phyloP scores from a whole-genome alignment of 2,797 vertebrate species.

The Yasuhikotakia modesta region DNA sequence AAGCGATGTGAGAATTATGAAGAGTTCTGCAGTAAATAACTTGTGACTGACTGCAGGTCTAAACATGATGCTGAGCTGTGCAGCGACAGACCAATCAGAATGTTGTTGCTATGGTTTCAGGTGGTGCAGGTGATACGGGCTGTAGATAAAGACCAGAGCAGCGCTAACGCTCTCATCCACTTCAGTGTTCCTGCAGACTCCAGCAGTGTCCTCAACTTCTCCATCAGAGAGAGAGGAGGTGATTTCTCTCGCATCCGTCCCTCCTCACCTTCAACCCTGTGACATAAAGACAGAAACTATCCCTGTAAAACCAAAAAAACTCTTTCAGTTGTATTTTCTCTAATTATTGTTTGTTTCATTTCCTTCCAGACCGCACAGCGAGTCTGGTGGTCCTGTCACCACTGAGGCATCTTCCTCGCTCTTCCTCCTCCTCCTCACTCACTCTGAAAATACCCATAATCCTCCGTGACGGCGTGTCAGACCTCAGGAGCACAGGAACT shows the following conservation, averaged over 20 bases:
- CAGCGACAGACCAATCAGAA: background rate
- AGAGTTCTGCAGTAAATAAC: too few relatives aligned
- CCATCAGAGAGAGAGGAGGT: constrained; percentile 82
- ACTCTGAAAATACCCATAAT: constrained; percentile 84
- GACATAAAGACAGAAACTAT: too few relatives aligned
- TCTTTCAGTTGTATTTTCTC: background rate
- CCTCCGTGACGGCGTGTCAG: constrained; percentile 81
- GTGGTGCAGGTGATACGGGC: constrained; percentile 84
- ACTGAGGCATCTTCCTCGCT: constrained; percentile 72
- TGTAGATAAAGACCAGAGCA: constrained; percentile 81
- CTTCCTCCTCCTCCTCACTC: constrained; percentile 72
- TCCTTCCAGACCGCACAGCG: constrained; percentile 79
- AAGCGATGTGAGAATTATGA: too few relatives aligned
- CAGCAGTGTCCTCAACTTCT: constrained; percentile 80
- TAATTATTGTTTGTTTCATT: background rate
- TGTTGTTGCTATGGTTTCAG: constrained; percentile 64
- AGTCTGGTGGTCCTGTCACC: constrained; percentile 82
- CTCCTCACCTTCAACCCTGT: too few relatives aligned
- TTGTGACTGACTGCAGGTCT: too few relatives aligned
- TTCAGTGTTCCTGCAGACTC: constrained; percentile 81
- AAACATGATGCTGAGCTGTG: too few relatives aligned
- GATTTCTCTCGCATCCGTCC: too few relatives aligned
- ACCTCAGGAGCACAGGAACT: constrained; percentile 85
- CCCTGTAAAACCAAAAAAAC: background rate
- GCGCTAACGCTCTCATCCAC: constrained; percentile 76